Conservation (phyloP, 2,797 vertebrate genomes). For the Lindbergichthys nudifrons region DNA sequence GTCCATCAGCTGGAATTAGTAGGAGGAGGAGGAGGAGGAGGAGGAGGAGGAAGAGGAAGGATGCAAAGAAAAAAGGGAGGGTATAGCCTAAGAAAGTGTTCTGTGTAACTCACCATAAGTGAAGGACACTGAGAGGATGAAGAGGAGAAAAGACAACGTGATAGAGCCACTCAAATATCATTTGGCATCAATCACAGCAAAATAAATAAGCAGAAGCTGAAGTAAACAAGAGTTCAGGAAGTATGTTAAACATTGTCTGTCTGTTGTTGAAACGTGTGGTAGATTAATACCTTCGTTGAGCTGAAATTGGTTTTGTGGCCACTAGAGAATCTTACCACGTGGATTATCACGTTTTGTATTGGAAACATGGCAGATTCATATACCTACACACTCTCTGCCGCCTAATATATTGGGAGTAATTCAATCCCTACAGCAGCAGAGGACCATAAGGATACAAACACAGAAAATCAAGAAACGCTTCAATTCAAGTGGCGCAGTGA, state of each 20-base stretch:
- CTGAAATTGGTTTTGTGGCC: conserved; percentile 45
- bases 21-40: neutral
- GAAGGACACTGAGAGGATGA: conserved; percentile 17
- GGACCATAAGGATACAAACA: too few species aligned
- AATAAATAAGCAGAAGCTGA: conserved; percentile 34
- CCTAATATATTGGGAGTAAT: conserved; percentile 16
- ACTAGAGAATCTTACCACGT: conserved; percentile 16
- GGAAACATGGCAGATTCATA: too few species aligned
- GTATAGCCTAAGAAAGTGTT: conserved; percentile 5
- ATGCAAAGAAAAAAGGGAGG: conserved; percentile 28
- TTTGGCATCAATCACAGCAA: conserved; percentile 34
- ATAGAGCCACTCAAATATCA: conserved; percentile 30
- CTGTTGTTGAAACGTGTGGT: conserved; percentile 30
- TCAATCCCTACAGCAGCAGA: conserved; percentile 19
- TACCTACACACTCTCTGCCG: too few species aligned
- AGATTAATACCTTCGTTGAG: conserved; percentile 36
- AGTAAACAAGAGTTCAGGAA: conserved; percentile 2
- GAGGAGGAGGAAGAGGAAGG: too few species aligned
- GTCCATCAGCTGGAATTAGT: conserved; percentile 37
- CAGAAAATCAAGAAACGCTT: too few species aligned
- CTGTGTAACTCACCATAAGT: conserved; percentile 46
- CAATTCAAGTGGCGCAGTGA: too few species aligned
- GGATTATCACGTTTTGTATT: conserved; percentile 21
- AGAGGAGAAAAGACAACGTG: conserved; percentile 23
- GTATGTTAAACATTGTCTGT: conserved; percentile 41